A percentile compares a stretch with the other conserved stretches of the same genome.
phyloP scores from a whole-genome alignment of 2,888 invertebrate genomes.

The Xestia rhomboidea region DNA sequence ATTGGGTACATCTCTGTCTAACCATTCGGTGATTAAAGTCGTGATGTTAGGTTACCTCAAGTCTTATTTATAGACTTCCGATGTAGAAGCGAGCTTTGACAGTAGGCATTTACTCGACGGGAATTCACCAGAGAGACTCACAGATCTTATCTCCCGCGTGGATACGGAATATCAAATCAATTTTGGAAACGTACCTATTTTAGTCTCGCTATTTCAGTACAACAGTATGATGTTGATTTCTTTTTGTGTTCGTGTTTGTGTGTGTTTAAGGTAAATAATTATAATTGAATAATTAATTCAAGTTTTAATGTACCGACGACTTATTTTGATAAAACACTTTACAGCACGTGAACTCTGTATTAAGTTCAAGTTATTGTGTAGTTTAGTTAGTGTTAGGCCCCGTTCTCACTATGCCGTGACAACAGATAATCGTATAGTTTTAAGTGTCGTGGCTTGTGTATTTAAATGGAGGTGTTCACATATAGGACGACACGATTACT shows the following conservation, averaged over 20 bases:
- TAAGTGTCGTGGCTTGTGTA: too few relatives aligned
- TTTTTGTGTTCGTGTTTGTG: constrained; percentile 19
- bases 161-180: constrained; percentile 48
- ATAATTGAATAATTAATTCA: constrained; percentile 20
- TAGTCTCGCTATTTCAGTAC: constrained; percentile 22
- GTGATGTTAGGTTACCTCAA: constrained; percentile 21
- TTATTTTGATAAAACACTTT: constrained; percentile 16
- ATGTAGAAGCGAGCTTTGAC: constrained; percentile 33
- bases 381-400: too few relatives aligned
- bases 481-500: too few relatives aligned
- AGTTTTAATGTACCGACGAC: not conserved
- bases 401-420: too few relatives aligned
- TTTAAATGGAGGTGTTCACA: too few relatives aligned
- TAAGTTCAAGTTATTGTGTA: not conserved
- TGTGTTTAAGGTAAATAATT: constrained; percentile 11
- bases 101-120: constrained; percentile 45
- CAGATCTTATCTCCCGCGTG: constrained; percentile 44
- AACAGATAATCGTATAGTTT: too few relatives aligned
- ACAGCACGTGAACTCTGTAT: constrained; percentile 16
- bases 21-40: not conserved
- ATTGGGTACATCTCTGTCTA: not conserved
- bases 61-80: constrained; percentile 47
- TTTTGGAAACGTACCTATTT: constrained; percentile 18
- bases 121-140: constrained; percentile 47
- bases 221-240: not conserved